Evolutionary conservation across 2,888 invertebrate species (phyloP), one percentile per base, ranked within the genome.

Genomic region (Sepiola atlantica): DNA sequence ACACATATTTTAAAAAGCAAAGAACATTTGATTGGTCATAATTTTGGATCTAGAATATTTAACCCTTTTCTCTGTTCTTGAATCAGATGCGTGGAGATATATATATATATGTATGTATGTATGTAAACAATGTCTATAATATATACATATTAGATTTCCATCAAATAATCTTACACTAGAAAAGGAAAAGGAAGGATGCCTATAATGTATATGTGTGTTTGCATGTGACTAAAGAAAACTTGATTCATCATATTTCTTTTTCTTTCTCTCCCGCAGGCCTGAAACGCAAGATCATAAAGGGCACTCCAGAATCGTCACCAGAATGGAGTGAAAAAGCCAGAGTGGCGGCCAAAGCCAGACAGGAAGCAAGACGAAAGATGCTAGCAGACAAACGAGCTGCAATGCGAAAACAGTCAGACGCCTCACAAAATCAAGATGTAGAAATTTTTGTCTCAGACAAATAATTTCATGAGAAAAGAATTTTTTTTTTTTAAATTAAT

Each of bases 301-400:
- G 96, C 93, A 96, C 96, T 16, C 96, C 96, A 0, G 96, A 96
- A 61, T 96, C 96, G 14, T 96, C 96, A 0, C 96, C 96, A 35
- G 96, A 96, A 94, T 94, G 96, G 94, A 95, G 96, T 35, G 96
- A 96, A 94, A 96, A 96, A 95, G 96, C 96, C 94, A 95, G 95
- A 94, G 96, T 96, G 94, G 97, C 97, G 24, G 97, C 97, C 92
- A 97, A 97, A 95, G 97, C 97, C 0, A 96, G 97, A 55, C 97
- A 97, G 94, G 98, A 98, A 95, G 98, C 98, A 91, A 98, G 99
- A 95, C 98, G 98, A 96, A 98, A 98, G 96, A 98, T 99, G 98
- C 97, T 99, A 95, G 99, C 99, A 96, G 98, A 98, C 96, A 98
- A 98, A 97, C 98, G 98, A 97, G 98, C 98, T 95, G 98, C 97